Evolutionary conservation across 2,888 invertebrate genomes (phyloP).

Genomic region (Choristoneura rosaceana): DNA sequence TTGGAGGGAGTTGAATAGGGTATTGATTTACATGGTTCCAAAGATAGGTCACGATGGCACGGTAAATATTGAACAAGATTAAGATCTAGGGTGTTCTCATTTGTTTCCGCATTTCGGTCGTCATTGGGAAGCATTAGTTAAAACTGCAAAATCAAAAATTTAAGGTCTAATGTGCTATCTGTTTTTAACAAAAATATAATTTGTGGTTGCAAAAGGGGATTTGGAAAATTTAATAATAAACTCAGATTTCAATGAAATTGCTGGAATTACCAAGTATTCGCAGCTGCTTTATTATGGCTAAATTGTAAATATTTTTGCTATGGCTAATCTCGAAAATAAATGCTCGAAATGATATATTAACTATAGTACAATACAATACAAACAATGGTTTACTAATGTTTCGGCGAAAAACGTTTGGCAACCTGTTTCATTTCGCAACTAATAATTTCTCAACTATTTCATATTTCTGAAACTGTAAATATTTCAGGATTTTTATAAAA

Average conservation of each 20-base stretch:
- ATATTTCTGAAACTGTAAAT: too few relatives aligned
- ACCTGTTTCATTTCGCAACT: too few relatives aligned
- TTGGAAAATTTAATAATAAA: neutral
- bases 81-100: neutral
- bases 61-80: constrained; percentile 1
- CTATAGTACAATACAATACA: neutral
- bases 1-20: constrained; percentile 12
- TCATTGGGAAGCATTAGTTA: neutral
- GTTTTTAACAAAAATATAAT: neutral
- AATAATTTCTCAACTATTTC: too few relatives aligned
- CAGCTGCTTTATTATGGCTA: too few relatives aligned
- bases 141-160: neutral
- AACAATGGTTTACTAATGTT: too few relatives aligned
- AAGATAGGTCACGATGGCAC: neutral
- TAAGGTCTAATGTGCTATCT: too few relatives aligned
- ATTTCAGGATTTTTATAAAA: too few relatives aligned
- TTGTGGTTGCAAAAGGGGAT: neutral
- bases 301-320: too few relatives aligned
- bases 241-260: neutral
- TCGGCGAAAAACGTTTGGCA: too few relatives aligned
- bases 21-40: constrained; percentile 36
- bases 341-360: too few relatives aligned
- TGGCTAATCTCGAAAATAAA: too few relatives aligned
- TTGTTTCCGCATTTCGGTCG: neutral
- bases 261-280: too few relatives aligned